phyloP scores from a whole-genome alignment of 2,113 vertebrate species.

The Callithrix jacchus region DNA sequence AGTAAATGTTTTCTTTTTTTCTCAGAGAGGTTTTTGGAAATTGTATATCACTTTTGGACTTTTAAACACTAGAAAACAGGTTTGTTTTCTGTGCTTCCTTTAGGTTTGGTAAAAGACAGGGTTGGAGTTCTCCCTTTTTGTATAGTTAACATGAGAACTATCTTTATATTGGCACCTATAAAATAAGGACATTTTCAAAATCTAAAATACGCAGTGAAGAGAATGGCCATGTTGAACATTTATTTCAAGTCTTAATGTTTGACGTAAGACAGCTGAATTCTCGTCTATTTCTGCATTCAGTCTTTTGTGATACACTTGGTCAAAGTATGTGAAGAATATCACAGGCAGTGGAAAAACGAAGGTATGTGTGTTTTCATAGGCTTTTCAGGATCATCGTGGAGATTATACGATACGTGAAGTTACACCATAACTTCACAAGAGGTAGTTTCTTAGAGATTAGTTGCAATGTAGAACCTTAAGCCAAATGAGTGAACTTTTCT shows the following conservation, averaged over 20 bases:
- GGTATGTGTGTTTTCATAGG: neutral
- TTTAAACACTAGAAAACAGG: neutral
- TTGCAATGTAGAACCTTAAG: neutral
- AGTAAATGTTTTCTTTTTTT: neutral
- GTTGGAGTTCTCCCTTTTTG: neutral
- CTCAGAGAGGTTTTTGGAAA: conserved; percentile 35
- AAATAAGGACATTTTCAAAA: conserved; percentile 41
- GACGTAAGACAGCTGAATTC: neutral
- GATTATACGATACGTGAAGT: neutral
- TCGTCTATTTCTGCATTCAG: neutral
- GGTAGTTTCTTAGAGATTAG: neutral
- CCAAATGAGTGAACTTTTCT: neutral
- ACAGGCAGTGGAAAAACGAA: neutral
- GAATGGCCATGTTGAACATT: neutral
- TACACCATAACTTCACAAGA: neutral
- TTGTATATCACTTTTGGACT: conserved; percentile 24
- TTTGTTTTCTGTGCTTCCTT: conserved; percentile 3
- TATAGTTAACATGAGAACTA: neutral
- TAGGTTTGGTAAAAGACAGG: conserved; percentile 16
- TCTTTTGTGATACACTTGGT: neutral
- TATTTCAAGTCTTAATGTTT: neutral
- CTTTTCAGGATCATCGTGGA: conserved; percentile 9
- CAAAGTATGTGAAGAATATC: neutral
- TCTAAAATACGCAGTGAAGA: neutral
- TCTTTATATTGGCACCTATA: conserved; percentile 22